Evolutionary conservation across 1,140 invertebrate species (phyloP).

Genomic region (Acromyrmex charruanus): DNA sequence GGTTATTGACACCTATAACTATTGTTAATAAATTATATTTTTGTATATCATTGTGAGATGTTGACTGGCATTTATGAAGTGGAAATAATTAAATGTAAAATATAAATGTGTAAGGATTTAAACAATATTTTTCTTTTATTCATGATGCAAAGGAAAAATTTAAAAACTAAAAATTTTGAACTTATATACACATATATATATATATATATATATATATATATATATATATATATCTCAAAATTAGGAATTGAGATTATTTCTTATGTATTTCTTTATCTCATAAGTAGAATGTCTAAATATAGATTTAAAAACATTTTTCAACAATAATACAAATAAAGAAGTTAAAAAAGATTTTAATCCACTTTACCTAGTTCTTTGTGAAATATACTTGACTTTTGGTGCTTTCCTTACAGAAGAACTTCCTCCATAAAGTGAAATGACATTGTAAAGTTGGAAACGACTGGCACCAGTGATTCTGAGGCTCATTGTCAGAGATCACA

Average conservation of each 20-base stretch:
- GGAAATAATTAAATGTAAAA: slow-evolving; percentile 2
- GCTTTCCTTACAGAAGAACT: neutral
- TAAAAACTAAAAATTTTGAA: neutral
- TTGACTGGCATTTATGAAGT: neutral
- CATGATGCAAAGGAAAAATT: neutral
- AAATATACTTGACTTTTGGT: neutral
- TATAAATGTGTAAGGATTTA: neutral
- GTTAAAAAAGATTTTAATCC: neutral
- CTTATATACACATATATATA: neutral
- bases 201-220: no score
- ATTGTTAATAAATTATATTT: slow-evolving; percentile 45
- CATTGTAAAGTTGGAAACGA: slow-evolving; percentile 13
- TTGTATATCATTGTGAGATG: neutral
- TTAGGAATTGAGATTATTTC: neutral
- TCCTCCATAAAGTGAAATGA: neutral
- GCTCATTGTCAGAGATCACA: neutral
- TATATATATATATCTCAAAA: neutral
- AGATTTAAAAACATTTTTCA: neutral
- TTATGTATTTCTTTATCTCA: neutral
- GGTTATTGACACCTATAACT: slow-evolving; percentile 45
- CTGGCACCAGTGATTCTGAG: neutral
- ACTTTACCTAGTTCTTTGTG: neutral
- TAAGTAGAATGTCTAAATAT: neutral
- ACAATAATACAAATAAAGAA: neutral
- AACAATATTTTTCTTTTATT: neutral